phyloP scores from a whole-genome alignment of 1,140 invertebrate genomes.

The Zophobas atratus region DNA sequence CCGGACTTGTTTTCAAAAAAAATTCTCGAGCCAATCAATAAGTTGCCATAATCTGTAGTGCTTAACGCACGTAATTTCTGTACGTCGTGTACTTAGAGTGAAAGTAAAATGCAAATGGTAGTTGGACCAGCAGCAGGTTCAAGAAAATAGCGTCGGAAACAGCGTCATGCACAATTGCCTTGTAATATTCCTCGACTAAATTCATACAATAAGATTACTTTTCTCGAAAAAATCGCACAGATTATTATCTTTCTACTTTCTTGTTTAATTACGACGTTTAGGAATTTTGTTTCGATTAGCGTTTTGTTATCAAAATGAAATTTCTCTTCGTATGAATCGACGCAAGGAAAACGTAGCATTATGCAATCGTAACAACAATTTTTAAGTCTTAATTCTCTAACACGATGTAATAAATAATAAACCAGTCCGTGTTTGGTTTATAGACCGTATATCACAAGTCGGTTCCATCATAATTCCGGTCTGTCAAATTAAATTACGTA shows the following conservation, averaged over 20 bases:
- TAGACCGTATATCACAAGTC: conserved; percentile 18
- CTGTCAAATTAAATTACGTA: conserved; percentile 36
- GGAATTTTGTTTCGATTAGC: neutral
- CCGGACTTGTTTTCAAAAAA: conserved; percentile 8
- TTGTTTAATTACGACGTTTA: conserved; percentile 2
- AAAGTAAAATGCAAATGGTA: conserved; percentile 31
- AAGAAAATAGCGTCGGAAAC: conserved; percentile 23
- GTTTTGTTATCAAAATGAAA: conserved; percentile 4
- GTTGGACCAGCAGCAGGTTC: conserved; percentile 19
- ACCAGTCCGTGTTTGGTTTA: conserved; percentile 21
- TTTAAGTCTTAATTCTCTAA: conserved; percentile 9
- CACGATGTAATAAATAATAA: conserved; percentile 9
- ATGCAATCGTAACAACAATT: conserved; percentile 5
- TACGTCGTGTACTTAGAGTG: conserved; percentile 6
- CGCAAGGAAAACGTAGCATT: neutral
- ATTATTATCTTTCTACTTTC: conserved; percentile 43
- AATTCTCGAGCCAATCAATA: neutral
- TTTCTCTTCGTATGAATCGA: conserved; percentile 11
- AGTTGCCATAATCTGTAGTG: neutral
- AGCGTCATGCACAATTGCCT: conserved; percentile 36
- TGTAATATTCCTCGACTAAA: conserved; percentile 22
- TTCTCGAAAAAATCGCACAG: conserved; percentile 19
- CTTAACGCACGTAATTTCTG: conserved; percentile 12
- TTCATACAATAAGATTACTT: conserved; percentile 27
- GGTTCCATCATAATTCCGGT: conserved; percentile 29